A percentile compares a stretch with the other conserved stretches of the same genome.
These are phyloP conservation scores for Yponomeuta evonymella DNA, from an alignment of 2,888 invertebrate genomes.

Conservation along the genomic window DNA sequence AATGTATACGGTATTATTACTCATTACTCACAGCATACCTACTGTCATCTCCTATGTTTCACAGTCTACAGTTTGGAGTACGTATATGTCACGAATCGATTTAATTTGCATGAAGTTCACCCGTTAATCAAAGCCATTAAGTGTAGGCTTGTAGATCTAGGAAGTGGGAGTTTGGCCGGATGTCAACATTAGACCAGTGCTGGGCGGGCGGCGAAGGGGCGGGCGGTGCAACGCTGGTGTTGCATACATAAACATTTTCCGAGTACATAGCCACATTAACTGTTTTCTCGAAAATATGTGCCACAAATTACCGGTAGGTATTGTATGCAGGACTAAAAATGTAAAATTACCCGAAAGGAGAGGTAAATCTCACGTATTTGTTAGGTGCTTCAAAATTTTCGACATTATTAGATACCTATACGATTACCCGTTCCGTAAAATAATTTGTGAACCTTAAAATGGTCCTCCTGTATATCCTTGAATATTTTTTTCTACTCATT, in stretches of 20 bases:
- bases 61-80: not conserved
- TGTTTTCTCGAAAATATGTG: conserved; percentile 70
- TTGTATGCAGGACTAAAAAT: not conserved
- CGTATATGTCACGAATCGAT: no score
- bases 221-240: conserved; percentile 27
- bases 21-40: not conserved
- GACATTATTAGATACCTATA: not conserved
- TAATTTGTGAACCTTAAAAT: not conserved
- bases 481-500: not conserved
- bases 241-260: conserved; percentile 70
- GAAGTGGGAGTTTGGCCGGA: conserved; percentile 12
- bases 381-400: not conserved
- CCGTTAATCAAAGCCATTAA: conserved; percentile 10
- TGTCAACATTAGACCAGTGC: conserved; percentile 9
- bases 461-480: not conserved
- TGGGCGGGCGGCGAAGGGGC: conserved; percentile 12
- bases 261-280: conserved; percentile 74
- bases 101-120: not conserved
- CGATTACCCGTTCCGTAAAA: not conserved
- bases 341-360: not conserved
- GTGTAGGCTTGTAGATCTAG: not conserved
- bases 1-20: not conserved
- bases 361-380: not conserved
- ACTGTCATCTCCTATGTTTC: not conserved
- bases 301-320: conserved; percentile 54